A percentile compares a stretch with the other conserved stretches of the same genome.
These are phyloP conservation scores for Ardeotis arabs DNA, from an alignment of 2,113 vertebrate genomes.

Conservation along the genomic window DNA sequence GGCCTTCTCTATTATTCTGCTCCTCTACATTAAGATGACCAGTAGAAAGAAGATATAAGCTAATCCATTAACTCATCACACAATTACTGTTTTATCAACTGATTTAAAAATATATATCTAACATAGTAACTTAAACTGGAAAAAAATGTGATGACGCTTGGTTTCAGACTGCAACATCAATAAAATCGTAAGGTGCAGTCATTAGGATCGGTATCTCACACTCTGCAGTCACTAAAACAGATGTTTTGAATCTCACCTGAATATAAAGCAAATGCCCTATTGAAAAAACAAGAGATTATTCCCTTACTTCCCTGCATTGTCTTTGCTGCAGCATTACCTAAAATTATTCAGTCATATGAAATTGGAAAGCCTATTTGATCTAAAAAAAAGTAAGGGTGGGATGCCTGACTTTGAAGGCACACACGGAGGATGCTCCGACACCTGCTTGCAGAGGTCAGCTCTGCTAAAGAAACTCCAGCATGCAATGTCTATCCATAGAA, in stretches of 20 bases:
- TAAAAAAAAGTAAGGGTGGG: neutral
- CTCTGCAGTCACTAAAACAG: neutral
- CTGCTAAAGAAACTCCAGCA: neutral
- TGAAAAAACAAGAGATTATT: neutral
- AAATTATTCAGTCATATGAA: neutral
- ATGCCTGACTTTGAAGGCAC: neutral
- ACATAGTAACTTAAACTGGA: neutral
- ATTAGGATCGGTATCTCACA: neutral
- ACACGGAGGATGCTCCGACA: neutral
- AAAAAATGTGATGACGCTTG: neutral
- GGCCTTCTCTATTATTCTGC: neutral
- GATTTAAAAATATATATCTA: neutral
- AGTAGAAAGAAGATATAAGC: neutral
- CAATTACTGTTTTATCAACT: slow-evolving; percentile 3
- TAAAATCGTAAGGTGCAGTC: neutral
- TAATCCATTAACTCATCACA: neutral
- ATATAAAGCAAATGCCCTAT: neutral
- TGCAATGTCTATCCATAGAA: neutral
- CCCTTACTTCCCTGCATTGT: neutral
- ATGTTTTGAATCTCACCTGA: neutral
- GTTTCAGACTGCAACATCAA: neutral
- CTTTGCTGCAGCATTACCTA: neutral
- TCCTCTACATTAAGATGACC: neutral
- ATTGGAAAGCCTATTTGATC: neutral
- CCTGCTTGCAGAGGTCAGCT: neutral